Conservation (phyloP, 2,888 invertebrate genomes). For the Oligia strigilis region DNA sequence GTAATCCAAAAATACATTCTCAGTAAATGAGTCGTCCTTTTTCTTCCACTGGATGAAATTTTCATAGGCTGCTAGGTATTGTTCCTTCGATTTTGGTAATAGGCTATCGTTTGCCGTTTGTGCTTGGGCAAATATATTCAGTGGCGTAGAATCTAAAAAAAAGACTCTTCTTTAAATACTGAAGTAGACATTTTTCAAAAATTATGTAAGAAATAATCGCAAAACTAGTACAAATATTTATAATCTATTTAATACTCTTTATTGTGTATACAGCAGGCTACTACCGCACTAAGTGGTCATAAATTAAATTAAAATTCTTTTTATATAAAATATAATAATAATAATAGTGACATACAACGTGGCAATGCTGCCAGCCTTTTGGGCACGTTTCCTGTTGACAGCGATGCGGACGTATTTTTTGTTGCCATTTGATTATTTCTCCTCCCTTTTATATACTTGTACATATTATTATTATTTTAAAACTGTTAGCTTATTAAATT, state of each 20-base stretch:
- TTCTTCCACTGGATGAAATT: slow-evolving; percentile 24
- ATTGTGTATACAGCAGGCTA: background rate
- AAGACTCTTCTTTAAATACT: background rate
- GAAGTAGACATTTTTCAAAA: background rate
- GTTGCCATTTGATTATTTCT: too few species aligned
- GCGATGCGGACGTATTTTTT: too few species aligned
- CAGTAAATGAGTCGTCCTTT: slow-evolving; percentile 3
- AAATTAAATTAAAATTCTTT: background rate
- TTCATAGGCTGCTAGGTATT: background rate
- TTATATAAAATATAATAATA: too few species aligned
- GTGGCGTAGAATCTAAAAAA: slow-evolving; percentile 3
- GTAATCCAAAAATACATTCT: slow-evolving; percentile 14
- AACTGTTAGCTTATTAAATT: too few species aligned
- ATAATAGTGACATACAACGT: too few species aligned
- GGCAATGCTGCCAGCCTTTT: too few species aligned
- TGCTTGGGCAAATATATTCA: slow-evolving; percentile 6
- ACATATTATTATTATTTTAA: too few species aligned
- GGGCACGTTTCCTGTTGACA: too few species aligned
- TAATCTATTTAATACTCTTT: background rate
- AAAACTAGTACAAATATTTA: background rate
- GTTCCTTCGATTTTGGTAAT: background rate
- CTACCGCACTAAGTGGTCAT: background rate
- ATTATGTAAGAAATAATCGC: background rate
- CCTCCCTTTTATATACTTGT: too few species aligned
- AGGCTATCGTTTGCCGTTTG: background rate